Evolutionary conservation across 2,797 vertebrate genomes (phyloP).

Genomic region (Sciurus carolinensis): DNA sequence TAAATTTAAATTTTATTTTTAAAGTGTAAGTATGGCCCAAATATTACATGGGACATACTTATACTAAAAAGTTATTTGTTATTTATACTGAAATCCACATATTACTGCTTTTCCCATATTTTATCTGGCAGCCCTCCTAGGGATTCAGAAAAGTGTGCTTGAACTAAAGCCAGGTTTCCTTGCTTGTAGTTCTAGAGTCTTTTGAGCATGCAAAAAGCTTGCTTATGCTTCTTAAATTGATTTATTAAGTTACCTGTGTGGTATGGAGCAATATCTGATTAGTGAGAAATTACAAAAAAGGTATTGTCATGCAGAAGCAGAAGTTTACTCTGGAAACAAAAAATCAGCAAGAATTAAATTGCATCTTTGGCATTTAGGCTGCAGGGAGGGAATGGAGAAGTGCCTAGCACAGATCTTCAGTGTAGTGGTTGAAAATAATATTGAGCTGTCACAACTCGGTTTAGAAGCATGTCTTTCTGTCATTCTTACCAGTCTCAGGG

Average conservation of each 20-base stretch:
- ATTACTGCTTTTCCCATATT: not conserved
- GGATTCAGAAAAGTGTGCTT: constrained; percentile 4
- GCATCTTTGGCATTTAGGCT: constrained; percentile 27
- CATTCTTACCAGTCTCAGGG: constrained; percentile 9
- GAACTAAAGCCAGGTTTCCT: constrained; percentile 36
- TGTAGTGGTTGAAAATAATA: constrained; percentile 20
- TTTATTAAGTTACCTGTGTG: constrained; percentile 53
- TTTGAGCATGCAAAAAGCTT: not conserved
- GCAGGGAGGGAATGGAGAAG: constrained; percentile 3
- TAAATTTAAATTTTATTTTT: constrained; percentile 48
- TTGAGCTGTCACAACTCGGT: constrained; percentile 10
- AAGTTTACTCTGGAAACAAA: constrained; percentile 47
- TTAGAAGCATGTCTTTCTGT: constrained; percentile 23
- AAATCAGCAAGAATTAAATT: not conserved
- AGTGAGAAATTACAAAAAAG: not conserved
- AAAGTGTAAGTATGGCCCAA: not conserved
- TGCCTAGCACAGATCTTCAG: not conserved
- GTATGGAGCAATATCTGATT: not conserved
- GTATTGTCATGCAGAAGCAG: not conserved
- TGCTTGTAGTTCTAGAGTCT: not conserved
- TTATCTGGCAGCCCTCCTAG: not conserved
- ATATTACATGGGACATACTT: not conserved
- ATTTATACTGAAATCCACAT: constrained; percentile 63
- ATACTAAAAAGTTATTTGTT: constrained; percentile 6
- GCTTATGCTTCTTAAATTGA: constrained; percentile 26